Evolutionary conservation across 2,113 vertebrate species (phyloP).

Genomic region (Sminthopsis crassicaudata): DNA sequence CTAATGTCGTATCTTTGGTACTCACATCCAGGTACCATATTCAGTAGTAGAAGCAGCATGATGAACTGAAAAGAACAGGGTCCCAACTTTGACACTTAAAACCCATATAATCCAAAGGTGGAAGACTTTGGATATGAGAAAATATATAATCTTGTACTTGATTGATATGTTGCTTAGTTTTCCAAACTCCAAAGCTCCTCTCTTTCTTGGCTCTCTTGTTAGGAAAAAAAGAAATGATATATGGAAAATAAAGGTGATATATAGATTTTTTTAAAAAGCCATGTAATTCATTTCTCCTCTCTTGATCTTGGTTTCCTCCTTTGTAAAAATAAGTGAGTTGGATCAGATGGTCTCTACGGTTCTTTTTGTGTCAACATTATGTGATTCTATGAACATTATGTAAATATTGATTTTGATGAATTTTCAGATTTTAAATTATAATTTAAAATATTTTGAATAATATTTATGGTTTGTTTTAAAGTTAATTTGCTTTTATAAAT

Average conservation of each 20-base stretch:
- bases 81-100: background rate
- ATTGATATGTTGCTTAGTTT: too few relatives aligned
- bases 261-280: too few relatives aligned
- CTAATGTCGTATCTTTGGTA: background rate
- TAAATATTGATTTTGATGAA: slow-evolving; percentile 46
- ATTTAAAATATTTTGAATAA: background rate
- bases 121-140: too few relatives aligned
- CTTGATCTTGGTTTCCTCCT: background rate
- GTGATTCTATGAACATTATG: slow-evolving; percentile 31
- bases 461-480: slow-evolving; percentile 25
- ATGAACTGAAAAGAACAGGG: background rate
- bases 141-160: too few relatives aligned
- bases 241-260: too few relatives aligned
- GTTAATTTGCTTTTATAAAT: background rate
- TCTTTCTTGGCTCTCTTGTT: too few relatives aligned
- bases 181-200: too few relatives aligned
- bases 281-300: background rate
- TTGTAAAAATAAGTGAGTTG: background rate
- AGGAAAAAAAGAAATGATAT: too few relatives aligned
- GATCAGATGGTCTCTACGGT: background rate
- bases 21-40: background rate
- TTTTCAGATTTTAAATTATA: background rate
- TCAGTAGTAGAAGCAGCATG: background rate
- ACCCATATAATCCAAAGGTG: background rate
- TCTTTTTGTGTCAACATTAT: background rate